phyloP scores from a whole-genome alignment of 2,113 vertebrate genomes.

The Sigmodon hispidus region DNA sequence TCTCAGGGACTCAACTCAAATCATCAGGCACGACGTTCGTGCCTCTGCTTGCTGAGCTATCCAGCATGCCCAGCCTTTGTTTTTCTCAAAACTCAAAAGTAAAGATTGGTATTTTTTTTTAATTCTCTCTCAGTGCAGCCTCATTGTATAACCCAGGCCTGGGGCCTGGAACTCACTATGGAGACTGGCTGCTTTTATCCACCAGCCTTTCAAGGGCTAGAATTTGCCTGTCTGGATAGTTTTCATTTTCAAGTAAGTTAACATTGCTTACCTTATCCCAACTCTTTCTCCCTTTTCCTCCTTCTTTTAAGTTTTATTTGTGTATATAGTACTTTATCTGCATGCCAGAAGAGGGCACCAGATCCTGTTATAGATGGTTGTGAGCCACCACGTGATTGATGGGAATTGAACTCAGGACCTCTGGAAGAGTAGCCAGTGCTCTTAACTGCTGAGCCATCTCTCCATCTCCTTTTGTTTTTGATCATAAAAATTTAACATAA shows the following conservation, averaged over 20 bases:
- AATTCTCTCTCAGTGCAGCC: not conserved
- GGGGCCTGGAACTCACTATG: not conserved
- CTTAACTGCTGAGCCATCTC: too few relatives aligned
- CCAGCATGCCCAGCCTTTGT: not conserved
- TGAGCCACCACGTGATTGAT: too few relatives aligned
- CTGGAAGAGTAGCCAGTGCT: too few relatives aligned
- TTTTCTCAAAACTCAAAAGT: not conserved
- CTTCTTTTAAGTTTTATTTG: too few relatives aligned
- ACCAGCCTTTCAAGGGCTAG: not conserved
- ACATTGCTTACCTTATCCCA: conserved; percentile 6
- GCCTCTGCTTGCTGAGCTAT: not conserved
- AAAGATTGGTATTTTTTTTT: not conserved
- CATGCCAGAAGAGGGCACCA: too few relatives aligned
- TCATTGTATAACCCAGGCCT: not conserved
- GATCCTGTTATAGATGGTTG: too few relatives aligned
- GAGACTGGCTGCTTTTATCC: not conserved
- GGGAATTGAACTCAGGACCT: too few relatives aligned
- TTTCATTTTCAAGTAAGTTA: conserved; percentile 5
- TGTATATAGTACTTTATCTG: too few relatives aligned
- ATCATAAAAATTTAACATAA: conserved; percentile 24
- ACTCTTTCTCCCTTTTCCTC: not conserved
- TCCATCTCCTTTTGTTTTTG: not conserved
- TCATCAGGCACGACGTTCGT: not conserved
- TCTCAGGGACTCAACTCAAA: not conserved
- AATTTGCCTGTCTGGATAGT: not conserved